Conservation (phyloP, 2,888 invertebrate genomes). For the Minunthozetes semirufus region DNA sequence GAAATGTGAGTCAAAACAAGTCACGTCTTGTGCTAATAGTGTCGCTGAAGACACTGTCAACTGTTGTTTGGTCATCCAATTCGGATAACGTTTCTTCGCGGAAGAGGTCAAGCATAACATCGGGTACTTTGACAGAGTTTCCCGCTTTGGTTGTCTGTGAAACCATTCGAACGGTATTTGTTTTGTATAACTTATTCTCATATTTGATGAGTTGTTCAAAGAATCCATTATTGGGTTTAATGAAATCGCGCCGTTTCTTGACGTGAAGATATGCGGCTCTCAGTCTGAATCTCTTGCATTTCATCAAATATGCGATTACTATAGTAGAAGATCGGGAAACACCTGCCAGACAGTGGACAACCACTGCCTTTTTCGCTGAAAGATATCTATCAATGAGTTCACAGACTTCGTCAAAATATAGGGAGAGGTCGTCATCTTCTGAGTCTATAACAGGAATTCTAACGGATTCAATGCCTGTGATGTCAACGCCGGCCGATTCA, state of each 20-base stretch:
- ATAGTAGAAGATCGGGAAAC: neutral
- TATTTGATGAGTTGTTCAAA: neutral
- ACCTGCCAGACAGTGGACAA: neutral
- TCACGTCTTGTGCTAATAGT: no score
- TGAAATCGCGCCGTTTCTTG: neutral
- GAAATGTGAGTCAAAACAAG: no score
- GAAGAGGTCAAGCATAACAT: no score
- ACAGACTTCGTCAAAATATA: neutral
- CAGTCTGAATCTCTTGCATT: neutral
- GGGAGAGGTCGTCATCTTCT: neutral
- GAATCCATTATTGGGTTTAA: neutral
- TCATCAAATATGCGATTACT: neutral
- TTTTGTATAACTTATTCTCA: neutral
- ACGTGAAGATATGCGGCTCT: neutral
- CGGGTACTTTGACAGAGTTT: no score
- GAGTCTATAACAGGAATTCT: conserved; percentile 26
- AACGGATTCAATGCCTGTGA: neutral
- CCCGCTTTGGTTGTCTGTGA: no score
- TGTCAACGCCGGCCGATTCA: neutral
- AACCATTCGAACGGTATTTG: no score
- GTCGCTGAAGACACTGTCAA: no score
- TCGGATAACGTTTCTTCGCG: no score
- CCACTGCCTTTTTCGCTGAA: neutral
- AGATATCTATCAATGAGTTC: neutral
- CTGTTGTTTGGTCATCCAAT: no score